Percentiles rank a stretch among this genome's conserved stretches.
phyloP scores from a whole-genome alignment of 1,140 invertebrate species.

The Halesus radiatus region DNA sequence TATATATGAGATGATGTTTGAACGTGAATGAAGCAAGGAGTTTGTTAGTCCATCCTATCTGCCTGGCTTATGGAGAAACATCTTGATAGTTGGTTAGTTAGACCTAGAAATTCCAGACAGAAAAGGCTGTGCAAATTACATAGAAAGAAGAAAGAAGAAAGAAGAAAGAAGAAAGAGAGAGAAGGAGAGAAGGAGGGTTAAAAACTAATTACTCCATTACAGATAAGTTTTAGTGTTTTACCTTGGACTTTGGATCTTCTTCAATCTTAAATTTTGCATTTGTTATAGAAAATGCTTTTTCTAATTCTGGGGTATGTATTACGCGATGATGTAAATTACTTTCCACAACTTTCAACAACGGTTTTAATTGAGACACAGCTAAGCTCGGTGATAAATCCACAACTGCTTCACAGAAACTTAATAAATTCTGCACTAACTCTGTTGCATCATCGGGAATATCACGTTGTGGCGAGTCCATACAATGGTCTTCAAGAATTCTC shows the following conservation, averaged over 20 bases:
- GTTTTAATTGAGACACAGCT: slow-evolving; percentile 58
- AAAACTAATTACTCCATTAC: no score
- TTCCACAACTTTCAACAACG: slow-evolving; percentile 60
- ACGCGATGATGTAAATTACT: slow-evolving; percentile 60
- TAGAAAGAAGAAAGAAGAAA: no score
- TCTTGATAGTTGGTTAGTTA: no score
- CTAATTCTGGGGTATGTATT: slow-evolving; percentile 58
- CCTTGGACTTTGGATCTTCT: slow-evolving; percentile 59
- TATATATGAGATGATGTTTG: no score
- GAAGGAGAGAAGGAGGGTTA: no score
- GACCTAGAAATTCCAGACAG: no score
- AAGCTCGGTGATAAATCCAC: slow-evolving; percentile 62
- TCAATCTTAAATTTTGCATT: slow-evolving; percentile 60
- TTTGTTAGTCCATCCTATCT: no score
- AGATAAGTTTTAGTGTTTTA: neutral
- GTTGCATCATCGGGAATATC: slow-evolving; percentile 59
- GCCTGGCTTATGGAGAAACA: no score
- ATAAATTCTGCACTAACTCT: slow-evolving; percentile 64
- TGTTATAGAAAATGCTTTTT: slow-evolving; percentile 55
- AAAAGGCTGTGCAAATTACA: no score
- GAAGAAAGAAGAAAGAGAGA: no score
- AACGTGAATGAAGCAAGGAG: no score
- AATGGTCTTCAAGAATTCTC: slow-evolving; percentile 59
- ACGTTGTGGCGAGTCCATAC: slow-evolving; percentile 62
- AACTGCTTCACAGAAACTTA: slow-evolving; percentile 61